Percentiles rank a stretch among this genome's conserved stretches.
Evolutionary conservation across 2,888 invertebrate genomes (phyloP).

Genomic region (Chrysomela aeneicollis): DNA sequence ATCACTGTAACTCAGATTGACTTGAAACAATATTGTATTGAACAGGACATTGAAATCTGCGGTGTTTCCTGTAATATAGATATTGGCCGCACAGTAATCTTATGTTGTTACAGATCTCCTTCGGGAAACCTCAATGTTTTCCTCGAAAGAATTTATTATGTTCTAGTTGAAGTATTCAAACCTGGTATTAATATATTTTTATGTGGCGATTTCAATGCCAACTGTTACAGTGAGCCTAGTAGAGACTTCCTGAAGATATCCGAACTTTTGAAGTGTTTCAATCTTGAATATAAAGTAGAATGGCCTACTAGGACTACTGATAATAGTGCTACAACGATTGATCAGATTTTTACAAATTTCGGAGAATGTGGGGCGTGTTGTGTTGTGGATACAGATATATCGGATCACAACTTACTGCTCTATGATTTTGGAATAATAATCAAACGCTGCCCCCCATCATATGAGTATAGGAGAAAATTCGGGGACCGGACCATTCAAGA

Average conservation of each 20-base stretch:
- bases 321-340: not conserved
- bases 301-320: not conserved
- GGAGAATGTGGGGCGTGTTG: not conserved
- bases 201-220: no score
- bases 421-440: no score
- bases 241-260: not conserved
- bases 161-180: no score
- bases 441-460: no score
- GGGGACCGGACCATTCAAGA: not conserved
- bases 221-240: no score
- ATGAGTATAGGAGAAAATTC: constrained; percentile 8
- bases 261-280: not conserved
- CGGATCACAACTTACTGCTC: constrained; percentile 5
- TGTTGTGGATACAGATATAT: constrained; percentile 9
- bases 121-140: no score
- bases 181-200: no score
- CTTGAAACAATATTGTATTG: not conserved
- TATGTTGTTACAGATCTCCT: no score
- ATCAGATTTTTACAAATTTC: not conserved
- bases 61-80: not conserved
- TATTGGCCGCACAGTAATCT: not conserved
- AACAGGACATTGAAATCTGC: not conserved
- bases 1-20: not conserved
- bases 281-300: not conserved
- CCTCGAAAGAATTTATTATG: no score